phyloP scores from a whole-genome alignment of 2,888 invertebrate genomes.

The Mesopsocus fuscifrons region DNA sequence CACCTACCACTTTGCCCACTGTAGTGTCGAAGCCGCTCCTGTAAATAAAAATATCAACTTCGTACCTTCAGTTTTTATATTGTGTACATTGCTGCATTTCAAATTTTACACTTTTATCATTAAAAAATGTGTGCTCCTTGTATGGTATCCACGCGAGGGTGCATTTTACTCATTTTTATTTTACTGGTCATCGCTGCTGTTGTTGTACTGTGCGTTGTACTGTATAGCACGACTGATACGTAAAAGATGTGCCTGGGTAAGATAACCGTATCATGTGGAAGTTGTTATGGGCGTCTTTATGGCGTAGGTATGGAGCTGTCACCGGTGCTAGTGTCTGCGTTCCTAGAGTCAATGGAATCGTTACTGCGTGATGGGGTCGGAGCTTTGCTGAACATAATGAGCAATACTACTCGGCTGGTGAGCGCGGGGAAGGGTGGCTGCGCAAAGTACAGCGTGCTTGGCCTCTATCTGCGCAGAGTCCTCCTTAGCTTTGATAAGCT shows the following conservation, averaged over 20 bases:
- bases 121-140: constrained; percentile 42
- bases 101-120: constrained; percentile 61
- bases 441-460: constrained; percentile 30
- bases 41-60: too few species aligned
- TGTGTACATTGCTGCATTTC: constrained; percentile 19
- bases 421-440: constrained; percentile 21
- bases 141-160: too few species aligned
- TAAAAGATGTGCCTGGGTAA: too few species aligned
- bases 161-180: too few species aligned
- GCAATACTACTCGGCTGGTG: constrained; percentile 43
- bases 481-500: constrained; percentile 64
- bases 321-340: constrained; percentile 34
- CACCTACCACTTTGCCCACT: too few species aligned
- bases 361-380: constrained; percentile 36
- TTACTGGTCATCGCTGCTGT: too few species aligned
- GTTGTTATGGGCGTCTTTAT: too few species aligned
- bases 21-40: too few species aligned
- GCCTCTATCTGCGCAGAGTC: constrained; percentile 64
- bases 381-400: constrained; percentile 36
- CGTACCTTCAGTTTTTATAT: constrained; percentile 1
- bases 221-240: too few species aligned
- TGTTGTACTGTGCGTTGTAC: too few species aligned
- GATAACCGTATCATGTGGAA: too few species aligned
- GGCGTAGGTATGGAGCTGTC: constrained; percentile 36
- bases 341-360: constrained; percentile 36